phyloP scores from a whole-genome alignment of 2,797 vertebrate species.

The Chaunax sp. region DNA sequence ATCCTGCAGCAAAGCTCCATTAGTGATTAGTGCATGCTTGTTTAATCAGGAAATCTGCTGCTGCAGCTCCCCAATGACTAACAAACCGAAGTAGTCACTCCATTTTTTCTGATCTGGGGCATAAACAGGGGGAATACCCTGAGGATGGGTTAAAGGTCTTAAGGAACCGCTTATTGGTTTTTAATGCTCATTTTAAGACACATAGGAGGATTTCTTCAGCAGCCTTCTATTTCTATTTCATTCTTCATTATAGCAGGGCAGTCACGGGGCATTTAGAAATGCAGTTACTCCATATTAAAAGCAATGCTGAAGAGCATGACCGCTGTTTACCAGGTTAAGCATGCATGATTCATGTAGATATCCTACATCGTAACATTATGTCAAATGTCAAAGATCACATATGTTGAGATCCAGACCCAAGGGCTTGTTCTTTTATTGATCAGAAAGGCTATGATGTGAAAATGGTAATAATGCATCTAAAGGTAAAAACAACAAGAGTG shows the following conservation, averaged over 20 bases:
- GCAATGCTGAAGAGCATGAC: slow-evolving; percentile 17
- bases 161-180: slow-evolving; percentile 64
- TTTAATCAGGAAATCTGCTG: slow-evolving; percentile 76
- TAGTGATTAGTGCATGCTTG: slow-evolving; percentile 71
- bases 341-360: slow-evolving; percentile 42
- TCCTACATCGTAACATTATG: slow-evolving; percentile 41
- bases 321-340: slow-evolving; percentile 55
- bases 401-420: slow-evolving; percentile 27
- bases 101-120: slow-evolving; percentile 60
- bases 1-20: slow-evolving; percentile 62
- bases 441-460: slow-evolving; percentile 15
- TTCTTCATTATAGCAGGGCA: slow-evolving; percentile 50
- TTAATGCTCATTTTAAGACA: slow-evolving; percentile 72
- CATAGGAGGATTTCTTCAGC: slow-evolving; percentile 35
- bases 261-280: slow-evolving; percentile 40
- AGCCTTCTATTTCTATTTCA: slow-evolving; percentile 60
- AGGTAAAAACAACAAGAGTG: slow-evolving; percentile 33
- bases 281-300: slow-evolving; percentile 38
- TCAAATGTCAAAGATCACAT: slow-evolving; percentile 55
- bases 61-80: slow-evolving; percentile 68
- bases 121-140: slow-evolving; percentile 64
- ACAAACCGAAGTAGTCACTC: slow-evolving; percentile 62
- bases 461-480: slow-evolving; percentile 21
- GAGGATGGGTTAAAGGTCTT: slow-evolving; percentile 73
- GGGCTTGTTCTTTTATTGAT: slow-evolving; percentile 27